These are phyloP conservation scores for Paratilapia polleni DNA, from an alignment of 2,113 vertebrate genomes.

Conservation along the genomic window DNA sequence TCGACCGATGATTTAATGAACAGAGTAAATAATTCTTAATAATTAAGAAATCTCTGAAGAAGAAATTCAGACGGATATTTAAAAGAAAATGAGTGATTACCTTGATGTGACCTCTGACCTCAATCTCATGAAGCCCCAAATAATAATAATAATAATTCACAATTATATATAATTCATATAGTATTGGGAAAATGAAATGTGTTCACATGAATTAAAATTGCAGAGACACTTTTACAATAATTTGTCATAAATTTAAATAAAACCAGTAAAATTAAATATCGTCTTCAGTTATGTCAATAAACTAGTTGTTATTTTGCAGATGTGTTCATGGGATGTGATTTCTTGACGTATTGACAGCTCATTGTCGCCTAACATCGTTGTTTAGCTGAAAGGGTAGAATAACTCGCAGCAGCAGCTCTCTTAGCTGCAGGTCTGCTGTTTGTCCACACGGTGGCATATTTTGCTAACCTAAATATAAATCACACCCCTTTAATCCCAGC, in stretches of 20 bases:
- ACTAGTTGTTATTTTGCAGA: background rate
- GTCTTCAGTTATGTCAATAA: background rate
- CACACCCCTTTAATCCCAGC: too few species aligned
- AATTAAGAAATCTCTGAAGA: background rate
- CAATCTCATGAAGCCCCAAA: too few species aligned
- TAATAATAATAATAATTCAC: background rate
- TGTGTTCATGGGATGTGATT: background rate
- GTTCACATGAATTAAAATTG: background rate
- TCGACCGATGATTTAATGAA: background rate
- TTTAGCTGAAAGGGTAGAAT: background rate
- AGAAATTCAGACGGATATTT: background rate
- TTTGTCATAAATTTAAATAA: background rate
- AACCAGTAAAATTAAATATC: background rate
- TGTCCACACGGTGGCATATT: background rate
- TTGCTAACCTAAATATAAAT: background rate
- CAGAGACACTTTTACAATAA: background rate
- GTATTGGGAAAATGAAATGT: background rate
- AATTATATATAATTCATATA: too few species aligned
- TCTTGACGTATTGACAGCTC: too few species aligned
- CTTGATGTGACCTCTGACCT: rapidly evolving
- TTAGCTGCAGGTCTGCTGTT: background rate
- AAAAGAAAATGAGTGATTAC: background rate
- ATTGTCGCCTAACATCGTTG: background rate
- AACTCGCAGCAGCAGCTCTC: background rate
- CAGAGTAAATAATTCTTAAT: rapidly evolving